phyloP scores from a whole-genome alignment of 2,113 vertebrate genomes.

The Erythrolamprus reginae region DNA sequence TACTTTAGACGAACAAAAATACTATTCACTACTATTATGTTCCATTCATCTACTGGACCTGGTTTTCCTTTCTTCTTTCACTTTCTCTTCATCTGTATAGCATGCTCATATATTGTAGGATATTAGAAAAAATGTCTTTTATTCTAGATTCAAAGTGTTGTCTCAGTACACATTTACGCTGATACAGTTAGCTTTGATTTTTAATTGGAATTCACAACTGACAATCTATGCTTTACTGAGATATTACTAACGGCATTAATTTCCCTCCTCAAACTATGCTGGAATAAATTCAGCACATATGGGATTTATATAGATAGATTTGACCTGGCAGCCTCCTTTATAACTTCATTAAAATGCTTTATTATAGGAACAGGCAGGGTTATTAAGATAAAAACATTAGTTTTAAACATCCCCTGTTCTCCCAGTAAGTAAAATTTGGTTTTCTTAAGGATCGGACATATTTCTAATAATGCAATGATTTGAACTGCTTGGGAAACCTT shows the following conservation, averaged over 20 bases:
- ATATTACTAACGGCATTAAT: constrained; percentile 14
- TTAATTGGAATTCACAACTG: constrained; percentile 29
- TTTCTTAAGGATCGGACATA: constrained; percentile 8
- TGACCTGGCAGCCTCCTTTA: neutral
- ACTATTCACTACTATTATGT: constrained; percentile 23
- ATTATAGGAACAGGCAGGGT: constrained; percentile 19
- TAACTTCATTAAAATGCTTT: constrained; percentile 34
- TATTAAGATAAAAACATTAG: constrained; percentile 24
- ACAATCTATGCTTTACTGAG: neutral
- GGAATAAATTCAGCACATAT: constrained; percentile 21
- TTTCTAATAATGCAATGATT: constrained; percentile 8
- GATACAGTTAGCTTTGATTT: constrained; percentile 20
- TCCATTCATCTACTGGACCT: constrained; percentile 21
- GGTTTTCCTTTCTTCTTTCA: constrained; percentile 2
- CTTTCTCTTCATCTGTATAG: constrained; percentile 24
- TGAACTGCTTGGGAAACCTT: constrained; percentile 17
- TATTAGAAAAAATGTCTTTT: constrained; percentile 12
- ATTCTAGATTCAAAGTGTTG: constrained; percentile 36
- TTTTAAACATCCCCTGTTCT: constrained; percentile 22
- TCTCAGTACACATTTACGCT: neutral
- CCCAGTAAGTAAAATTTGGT: constrained; percentile 13
- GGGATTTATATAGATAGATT: constrained; percentile 16
- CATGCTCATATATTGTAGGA: constrained; percentile 5
- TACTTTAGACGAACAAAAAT: constrained; percentile 29
- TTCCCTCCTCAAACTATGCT: constrained; percentile 6